Percentiles rank a stretch among this genome's conserved stretches.
Evolutionary conservation across 2,888 invertebrate species (phyloP).

Genomic region (Trisateles emortualis): DNA sequence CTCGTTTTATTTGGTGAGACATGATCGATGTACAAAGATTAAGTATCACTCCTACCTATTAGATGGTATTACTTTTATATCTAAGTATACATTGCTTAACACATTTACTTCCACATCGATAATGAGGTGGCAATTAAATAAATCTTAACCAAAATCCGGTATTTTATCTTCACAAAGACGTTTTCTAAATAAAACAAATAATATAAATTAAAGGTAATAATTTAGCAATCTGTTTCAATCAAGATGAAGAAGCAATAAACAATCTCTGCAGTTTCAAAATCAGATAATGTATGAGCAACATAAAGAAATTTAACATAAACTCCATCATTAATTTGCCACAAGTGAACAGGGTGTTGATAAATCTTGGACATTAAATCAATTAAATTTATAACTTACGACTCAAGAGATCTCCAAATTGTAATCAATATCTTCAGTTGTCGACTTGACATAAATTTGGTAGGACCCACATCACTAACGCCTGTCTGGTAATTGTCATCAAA

Average conservation of each 20-base stretch:
- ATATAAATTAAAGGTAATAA: conserved; percentile 37
- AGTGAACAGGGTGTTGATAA: conserved; percentile 60
- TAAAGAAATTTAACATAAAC: conserved; percentile 43
- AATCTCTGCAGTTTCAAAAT: conserved; percentile 35
- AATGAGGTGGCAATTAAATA: conserved; percentile 7
- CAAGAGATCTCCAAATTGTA: conserved; percentile 62
- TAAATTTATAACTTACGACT: conserved; percentile 62
- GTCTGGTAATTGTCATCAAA: conserved; percentile 66
- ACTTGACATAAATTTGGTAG: conserved; percentile 70
- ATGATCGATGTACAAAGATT: conserved; percentile 17
- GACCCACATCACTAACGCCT: conserved; percentile 66
- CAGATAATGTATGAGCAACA: conserved; percentile 35
- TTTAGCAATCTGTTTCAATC: conserved; percentile 27
- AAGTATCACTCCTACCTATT: neutral
- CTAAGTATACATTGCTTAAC: neutral
- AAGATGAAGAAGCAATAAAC: conserved; percentile 31
- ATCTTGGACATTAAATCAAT: conserved; percentile 64
- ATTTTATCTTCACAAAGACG: conserved; percentile 1
- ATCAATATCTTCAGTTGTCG: conserved; percentile 63
- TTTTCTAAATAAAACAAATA: conserved; percentile 27
- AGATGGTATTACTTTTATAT: neutral
- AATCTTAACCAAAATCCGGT: conserved; percentile 6
- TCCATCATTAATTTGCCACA: conserved; percentile 57
- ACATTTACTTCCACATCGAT: neutral
- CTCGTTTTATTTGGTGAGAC: conserved; percentile 30